These are phyloP conservation scores for Crypturellus tataupa DNA, from an alignment of 2,797 vertebrate species.

Conservation along the genomic window DNA sequence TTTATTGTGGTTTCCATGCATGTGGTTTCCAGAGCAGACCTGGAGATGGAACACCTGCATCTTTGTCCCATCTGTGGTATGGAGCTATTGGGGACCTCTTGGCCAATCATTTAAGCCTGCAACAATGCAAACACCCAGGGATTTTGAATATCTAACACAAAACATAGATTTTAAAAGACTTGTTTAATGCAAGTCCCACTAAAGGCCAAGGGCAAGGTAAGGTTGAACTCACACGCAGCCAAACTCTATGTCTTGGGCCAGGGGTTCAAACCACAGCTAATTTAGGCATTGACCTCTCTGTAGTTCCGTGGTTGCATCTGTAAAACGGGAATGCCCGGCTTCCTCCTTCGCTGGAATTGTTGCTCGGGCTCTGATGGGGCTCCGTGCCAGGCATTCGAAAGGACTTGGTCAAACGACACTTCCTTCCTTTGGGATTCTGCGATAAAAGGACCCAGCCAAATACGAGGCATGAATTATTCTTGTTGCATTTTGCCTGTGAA, in stretches of 20 bases:
- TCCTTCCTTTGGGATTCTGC: neutral
- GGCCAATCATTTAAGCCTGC: neutral
- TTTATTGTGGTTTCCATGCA: neutral
- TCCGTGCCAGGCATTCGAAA: neutral
- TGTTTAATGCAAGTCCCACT: too few relatives aligned
- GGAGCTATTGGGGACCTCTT: neutral
- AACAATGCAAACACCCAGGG: neutral
- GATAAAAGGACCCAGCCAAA: neutral
- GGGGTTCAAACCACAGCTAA: neutral
- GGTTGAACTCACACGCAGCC: neutral
- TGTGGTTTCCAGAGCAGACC: neutral
- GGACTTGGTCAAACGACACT: neutral
- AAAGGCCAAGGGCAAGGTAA: accelerated
- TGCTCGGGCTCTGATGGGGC: accelerated
- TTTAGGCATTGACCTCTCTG: neutral
- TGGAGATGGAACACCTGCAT: neutral
- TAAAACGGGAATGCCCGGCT: neutral
- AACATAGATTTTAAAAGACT: neutral
- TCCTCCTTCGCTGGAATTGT: neutral
- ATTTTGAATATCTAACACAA: neutral
- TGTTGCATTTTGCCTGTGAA: neutral
- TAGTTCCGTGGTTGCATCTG: neutral
- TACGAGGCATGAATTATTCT: neutral
- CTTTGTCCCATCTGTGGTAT: neutral
- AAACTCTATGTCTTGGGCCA: neutral